Base-by-base conservation (phyloP, 2,113 vertebrate species). In the Hydropotes inermis region DNA sequence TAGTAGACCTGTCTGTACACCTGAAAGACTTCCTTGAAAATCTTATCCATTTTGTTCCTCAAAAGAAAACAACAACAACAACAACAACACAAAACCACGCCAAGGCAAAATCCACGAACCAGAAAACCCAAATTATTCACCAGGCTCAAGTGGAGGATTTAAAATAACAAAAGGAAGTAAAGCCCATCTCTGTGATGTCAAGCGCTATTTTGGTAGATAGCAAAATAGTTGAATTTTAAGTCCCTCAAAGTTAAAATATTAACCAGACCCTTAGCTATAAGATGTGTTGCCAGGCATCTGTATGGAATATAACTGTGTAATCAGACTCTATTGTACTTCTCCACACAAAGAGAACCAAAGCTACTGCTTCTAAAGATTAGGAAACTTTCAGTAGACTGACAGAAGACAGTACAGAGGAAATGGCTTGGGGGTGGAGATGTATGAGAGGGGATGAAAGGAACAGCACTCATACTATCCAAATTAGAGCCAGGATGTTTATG, bases 401-500 rank as follows among this genome's bases (percentile, higher is more conserved):
- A 95, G 96, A 97, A 97, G 96, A 95, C 96, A 97, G 96, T 93
- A 28, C 85, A 96, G 97, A 98, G 98, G 98, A 98, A 98, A 97
- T 97, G 95, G 92, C 95, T 97, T 79, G 91, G 96, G 96, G 95
- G 96, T 81, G 95, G 96, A 97, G 97, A 79, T 30, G 64, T 84
- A 84, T 58, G 89, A 97, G 61, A 86, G 96, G 95, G 97, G 96
- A 97, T 98, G 95, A 98, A 98, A 97, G 96, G 87, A 89, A 79
- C 79, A 70, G 94, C 90, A 94, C 96, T 96, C 96, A 91, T 97
- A 43, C 83, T 91, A 36, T 97, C 97, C 98, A 98, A 97, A 98
- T 98, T 98, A 97, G 97, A 98, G 96, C 58, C 97, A 97, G 97
- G 98, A 98, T 98, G 98, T 98, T 98, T 98, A 98, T 93, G 70